A percentile compares a stretch with the other conserved stretches of the same genome.
Evolutionary conservation across 2,113 vertebrate species (phyloP).

Genomic region (Desmodus rotundus): DNA sequence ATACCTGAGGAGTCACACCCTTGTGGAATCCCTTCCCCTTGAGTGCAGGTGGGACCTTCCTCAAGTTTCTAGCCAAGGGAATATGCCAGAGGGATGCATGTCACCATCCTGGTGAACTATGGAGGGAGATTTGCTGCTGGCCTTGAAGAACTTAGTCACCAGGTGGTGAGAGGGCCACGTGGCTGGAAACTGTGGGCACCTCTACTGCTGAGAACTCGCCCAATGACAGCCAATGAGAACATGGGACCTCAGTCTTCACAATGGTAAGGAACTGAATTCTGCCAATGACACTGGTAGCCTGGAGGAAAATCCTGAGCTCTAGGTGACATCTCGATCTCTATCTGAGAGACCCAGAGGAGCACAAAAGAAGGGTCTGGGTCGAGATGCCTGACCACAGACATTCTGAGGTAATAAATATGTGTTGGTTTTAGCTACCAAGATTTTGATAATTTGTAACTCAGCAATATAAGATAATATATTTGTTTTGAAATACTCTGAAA

Average conservation of each 20-base stretch:
- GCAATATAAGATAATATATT: not conserved
- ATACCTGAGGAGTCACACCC: rapidly evolving
- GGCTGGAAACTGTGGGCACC: rapidly evolving
- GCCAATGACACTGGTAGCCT: rapidly evolving
- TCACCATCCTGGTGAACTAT: not conserved
- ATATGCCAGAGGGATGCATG: too few species aligned
- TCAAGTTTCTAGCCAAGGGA: not conserved
- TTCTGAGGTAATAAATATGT: not conserved
- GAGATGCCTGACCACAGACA: not conserved
- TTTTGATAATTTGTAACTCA: not conserved
- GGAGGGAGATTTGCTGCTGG: not conserved
- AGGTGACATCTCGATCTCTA: not conserved
- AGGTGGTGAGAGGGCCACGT: not conserved
- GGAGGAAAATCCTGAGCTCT: not conserved
- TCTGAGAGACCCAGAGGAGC: not conserved
- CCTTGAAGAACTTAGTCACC: too few species aligned
- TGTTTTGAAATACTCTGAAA: not conserved
- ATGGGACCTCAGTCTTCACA: not conserved
- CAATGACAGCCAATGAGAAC: not conserved
- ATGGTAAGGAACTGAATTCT: not conserved
- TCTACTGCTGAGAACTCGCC: too few species aligned
- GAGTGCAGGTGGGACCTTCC: not conserved
- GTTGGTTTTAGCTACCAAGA: not conserved
- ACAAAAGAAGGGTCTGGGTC: too few species aligned
- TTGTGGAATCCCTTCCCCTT: not conserved